A percentile compares a stretch with the other conserved stretches of the same genome.
Evolutionary conservation across 2,888 invertebrate genomes (phyloP).

Genomic region (Glomeris marginata): DNA sequence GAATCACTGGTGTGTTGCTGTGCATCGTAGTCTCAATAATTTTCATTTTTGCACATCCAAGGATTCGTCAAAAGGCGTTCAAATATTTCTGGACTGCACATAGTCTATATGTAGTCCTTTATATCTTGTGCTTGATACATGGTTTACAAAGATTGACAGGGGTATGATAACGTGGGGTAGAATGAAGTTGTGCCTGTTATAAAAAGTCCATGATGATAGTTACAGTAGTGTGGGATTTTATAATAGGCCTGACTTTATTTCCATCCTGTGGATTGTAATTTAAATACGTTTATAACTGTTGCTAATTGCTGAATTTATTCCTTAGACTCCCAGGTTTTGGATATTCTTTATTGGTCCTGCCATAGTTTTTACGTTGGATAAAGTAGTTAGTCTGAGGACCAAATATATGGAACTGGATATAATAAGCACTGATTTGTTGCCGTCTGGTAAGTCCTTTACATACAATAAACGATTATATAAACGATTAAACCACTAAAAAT

Average conservation of each 20-base stretch:
- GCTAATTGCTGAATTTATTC: not conserved
- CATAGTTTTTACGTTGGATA: slow-evolving; percentile 74
- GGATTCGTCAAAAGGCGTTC: slow-evolving; percentile 79
- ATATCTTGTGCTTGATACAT: slow-evolving; percentile 71
- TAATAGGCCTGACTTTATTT: too few relatives aligned
- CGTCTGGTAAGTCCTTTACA: slow-evolving; percentile 40
- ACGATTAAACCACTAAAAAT: not conserved
- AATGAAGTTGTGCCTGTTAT: slow-evolving; percentile 1
- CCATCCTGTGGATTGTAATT: not conserved
- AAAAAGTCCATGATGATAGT: too few relatives aligned
- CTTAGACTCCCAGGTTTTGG: slow-evolving; percentile 62
- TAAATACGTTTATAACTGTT: not conserved
- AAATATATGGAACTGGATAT: slow-evolving; percentile 86
- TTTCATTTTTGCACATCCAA: slow-evolving; percentile 91
- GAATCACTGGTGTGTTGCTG: slow-evolving; percentile 69
- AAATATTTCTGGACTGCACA: slow-evolving; percentile 93
- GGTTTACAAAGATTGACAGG: slow-evolving; percentile 83
- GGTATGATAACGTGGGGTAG: slow-evolving; percentile 31
- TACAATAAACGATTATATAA: not conserved
- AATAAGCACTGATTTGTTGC: slow-evolving; percentile 78
- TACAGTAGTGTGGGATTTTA: too few relatives aligned
- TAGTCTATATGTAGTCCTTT: slow-evolving; percentile 70
- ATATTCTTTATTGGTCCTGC: slow-evolving; percentile 86
- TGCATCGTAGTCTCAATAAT: slow-evolving; percentile 87
- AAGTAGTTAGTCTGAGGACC: slow-evolving; percentile 78